Evolutionary conservation across 2,797 vertebrate species (phyloP).

Genomic region (Sebastes minor): DNA sequence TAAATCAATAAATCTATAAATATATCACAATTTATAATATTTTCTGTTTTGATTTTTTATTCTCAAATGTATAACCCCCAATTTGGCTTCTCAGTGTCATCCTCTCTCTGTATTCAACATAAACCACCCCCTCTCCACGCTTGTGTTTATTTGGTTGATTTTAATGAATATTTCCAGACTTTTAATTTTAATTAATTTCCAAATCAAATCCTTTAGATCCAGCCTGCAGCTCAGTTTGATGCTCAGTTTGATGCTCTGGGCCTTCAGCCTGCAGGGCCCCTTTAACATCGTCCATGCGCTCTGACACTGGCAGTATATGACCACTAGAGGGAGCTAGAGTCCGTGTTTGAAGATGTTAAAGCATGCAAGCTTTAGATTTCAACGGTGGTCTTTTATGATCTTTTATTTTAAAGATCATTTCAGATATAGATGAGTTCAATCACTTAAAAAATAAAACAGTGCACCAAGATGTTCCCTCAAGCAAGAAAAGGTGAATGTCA

Average conservation of each 20-base stretch:
- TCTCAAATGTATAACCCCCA: background rate
- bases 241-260: background rate
- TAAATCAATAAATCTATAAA: background rate
- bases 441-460: background rate
- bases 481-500: background rate
- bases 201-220: background rate
- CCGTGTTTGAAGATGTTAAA: slow-evolving; percentile 9
- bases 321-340: slow-evolving; percentile 56
- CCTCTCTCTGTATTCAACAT: background rate
- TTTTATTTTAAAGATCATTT: background rate
- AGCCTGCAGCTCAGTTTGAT: background rate
- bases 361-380: background rate
- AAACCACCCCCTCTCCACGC: background rate
- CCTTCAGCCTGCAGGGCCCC: background rate
- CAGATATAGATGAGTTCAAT: background rate
- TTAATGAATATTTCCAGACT: background rate
- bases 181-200: background rate
- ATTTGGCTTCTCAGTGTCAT: background rate
- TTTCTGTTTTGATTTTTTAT: background rate
- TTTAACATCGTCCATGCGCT: background rate
- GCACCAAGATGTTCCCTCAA: background rate
- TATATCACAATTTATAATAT: background rate
- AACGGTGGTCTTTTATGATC: background rate
- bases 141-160: background rate
- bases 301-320: background rate